A percentile compares a stretch with the other conserved stretches of the same genome.
Conservation (phyloP, 92 coral and sea anemone genomes). For the Bergia sp. region DNA sequence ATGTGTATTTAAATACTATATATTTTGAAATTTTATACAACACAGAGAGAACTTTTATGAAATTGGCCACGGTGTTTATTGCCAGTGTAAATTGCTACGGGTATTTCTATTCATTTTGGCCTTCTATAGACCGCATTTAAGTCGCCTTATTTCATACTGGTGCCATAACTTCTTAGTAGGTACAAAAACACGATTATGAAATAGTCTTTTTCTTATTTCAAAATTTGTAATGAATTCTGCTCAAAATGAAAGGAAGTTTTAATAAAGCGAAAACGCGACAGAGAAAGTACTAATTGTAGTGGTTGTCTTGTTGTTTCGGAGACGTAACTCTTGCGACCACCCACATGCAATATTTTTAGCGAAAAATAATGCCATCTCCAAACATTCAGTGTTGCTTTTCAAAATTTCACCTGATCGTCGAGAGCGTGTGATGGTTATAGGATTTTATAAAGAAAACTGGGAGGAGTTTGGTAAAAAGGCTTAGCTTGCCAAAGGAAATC, state of each 20-base stretch:
- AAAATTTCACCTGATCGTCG: conserved; percentile 13
- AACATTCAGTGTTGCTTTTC: conserved; percentile 33
- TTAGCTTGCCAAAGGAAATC: conserved; percentile 27
- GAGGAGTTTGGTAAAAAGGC: conserved; percentile 34
- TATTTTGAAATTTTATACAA: conserved; percentile 94
- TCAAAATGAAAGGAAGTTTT: conserved; percentile 84
- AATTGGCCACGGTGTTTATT: conserved; percentile 71
- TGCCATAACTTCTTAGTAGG: conserved; percentile 6
- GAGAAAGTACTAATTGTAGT: conserved; percentile 52
- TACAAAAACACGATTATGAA: conserved; percentile 27
- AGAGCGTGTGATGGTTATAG: conserved; percentile 31
- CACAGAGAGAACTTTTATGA: conserved; percentile 87
- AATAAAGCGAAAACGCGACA: conserved; percentile 72
- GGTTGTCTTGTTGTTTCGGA: conserved; percentile 44
- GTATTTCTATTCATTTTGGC: conserved; percentile 39
- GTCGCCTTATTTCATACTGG: conserved; percentile 20
- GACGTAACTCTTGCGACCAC: conserved; percentile 51
- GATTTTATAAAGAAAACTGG: conserved; percentile 31
- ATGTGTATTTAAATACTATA: conserved; percentile 77
- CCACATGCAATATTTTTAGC: conserved; percentile 56
- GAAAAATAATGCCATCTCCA: conserved; percentile 42
- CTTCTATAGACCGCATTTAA: conserved; percentile 1
- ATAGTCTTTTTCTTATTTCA: conserved; percentile 61
- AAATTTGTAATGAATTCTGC: conserved; percentile 90
- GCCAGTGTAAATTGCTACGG: conserved; percentile 56